Conservation (phyloP, 2,888 invertebrate species). For the Scaptomyza cyrtandrae region DNA sequence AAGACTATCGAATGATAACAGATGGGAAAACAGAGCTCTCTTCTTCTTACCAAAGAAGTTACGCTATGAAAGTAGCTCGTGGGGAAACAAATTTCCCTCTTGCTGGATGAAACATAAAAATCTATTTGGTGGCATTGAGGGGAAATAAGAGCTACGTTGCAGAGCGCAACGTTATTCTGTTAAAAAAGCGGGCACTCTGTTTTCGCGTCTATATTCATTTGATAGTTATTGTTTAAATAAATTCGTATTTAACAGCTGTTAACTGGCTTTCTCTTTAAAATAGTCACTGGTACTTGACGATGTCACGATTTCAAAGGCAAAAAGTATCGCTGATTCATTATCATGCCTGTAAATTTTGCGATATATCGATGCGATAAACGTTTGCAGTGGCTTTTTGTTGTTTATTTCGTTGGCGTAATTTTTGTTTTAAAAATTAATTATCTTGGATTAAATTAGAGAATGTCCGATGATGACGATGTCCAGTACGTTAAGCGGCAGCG, state of each 20-base stretch:
- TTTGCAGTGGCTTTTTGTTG: constrained; percentile 72
- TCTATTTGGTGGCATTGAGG: too few relatives aligned
- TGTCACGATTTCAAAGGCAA: neutral
- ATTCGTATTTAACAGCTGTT: neutral
- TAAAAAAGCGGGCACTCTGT: too few relatives aligned
- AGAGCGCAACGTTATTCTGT: too few relatives aligned
- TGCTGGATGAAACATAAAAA: too few relatives aligned
- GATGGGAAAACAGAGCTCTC: too few relatives aligned
- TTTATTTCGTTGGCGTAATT: constrained; percentile 75
- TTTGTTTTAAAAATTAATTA: constrained; percentile 77
- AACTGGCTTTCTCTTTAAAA: neutral
- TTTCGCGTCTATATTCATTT: too few relatives aligned
- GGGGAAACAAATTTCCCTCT: too few relatives aligned
- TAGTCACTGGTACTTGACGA: neutral
- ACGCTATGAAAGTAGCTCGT: too few relatives aligned
- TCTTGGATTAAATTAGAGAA: constrained; percentile 74
- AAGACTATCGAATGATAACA: too few relatives aligned
- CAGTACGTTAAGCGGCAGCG: constrained; percentile 90
- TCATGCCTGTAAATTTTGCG: constrained; percentile 10
- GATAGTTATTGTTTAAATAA: too few relatives aligned
- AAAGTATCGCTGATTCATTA: constrained; percentile 6
- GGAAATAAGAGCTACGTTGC: too few relatives aligned
- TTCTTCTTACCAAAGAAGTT: too few relatives aligned
- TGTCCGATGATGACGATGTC: constrained; percentile 93
- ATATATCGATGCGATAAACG: constrained; percentile 61